Conservation (phyloP, 2,888 invertebrate species). For the Entomobrya proxima region DNA sequence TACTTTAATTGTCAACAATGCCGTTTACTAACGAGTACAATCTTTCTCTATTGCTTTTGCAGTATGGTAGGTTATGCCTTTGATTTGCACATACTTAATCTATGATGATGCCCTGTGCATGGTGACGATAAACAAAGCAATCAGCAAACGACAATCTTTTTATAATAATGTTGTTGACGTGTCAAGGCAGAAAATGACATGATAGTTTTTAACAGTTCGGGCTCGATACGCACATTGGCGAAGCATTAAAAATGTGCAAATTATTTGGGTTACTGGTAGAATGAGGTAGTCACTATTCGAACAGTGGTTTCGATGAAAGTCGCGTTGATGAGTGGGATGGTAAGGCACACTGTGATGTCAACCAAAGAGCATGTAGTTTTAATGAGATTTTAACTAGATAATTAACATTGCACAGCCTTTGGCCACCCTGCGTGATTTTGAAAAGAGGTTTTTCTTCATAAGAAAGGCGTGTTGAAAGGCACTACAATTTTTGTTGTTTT, state of each 20-base stretch:
- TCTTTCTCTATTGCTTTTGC: not conserved
- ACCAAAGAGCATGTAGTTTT: not conserved
- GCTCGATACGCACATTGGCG: slow-evolving; percentile 7
- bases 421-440: slow-evolving; percentile 23
- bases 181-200: not conserved
- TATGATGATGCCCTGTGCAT: not conserved
- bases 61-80: slow-evolving; percentile 42
- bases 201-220: not conserved
- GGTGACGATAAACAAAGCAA: slow-evolving; percentile 11
- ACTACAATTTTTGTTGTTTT: not conserved
- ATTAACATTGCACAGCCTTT: not conserved
- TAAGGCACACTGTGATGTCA: not conserved
- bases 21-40: not conserved
- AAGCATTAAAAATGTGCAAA: not conserved
- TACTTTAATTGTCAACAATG: slow-evolving; percentile 1
- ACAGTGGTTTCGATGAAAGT: slow-evolving; percentile 34
- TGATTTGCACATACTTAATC: not conserved
- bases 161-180: slow-evolving; percentile 15
- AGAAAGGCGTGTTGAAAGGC: slow-evolving; percentile 21
- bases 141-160: slow-evolving; percentile 6
- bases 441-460: not conserved
- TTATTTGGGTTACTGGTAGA: slow-evolving; percentile 14
- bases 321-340: not conserved
- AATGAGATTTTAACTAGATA: slow-evolving; percentile 22
- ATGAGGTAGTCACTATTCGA: not conserved